Evolutionary conservation across 1,140 invertebrate species (phyloP), one percentile per base, ranked within the genome.

Genomic region (Drosophila melanogaster): DNA sequence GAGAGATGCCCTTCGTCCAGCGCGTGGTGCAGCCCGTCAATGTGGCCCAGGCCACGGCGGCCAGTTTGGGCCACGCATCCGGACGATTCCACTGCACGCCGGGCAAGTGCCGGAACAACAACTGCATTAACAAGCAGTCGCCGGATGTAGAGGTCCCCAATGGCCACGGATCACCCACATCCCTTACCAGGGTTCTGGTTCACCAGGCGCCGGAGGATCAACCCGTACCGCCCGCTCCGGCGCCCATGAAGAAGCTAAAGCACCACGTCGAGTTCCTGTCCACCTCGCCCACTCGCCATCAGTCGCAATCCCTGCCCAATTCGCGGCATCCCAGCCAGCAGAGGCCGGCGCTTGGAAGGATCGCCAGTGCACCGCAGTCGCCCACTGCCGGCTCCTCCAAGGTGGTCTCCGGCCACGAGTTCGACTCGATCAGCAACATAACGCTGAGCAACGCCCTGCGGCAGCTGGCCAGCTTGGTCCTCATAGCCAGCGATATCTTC

Each of bases 401-500:
- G 26, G 81, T 89, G 33, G 70, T 89, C 4, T 93, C 93, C 46
- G 95, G 96, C 78, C 93, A 95, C 77, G 95, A 96, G 91, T 93
- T 96, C 72, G 94, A 96, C 80, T 95, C 96, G 24, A 95, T 96
- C 49, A 95, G 95, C 62, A 96, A 96, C 90, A 95, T 94, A 79
- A 96, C 96, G 43, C 92, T 97, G 53, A 95, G 95, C 92, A 96
- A 95, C 91, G 95, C 95, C 17, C 92, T 97, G 38, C 92, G 95
- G 41, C 96, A 97, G 91, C 93, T 97, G 81, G 95, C 96, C 30
- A 96, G 95, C n/a, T 92, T 97, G 85, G 95, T 96, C 72, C 91
- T 95, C 53, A 94, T 95, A 43, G 96, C 96, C 70, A 94, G 96
- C 89, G 95, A 96, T 90, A 95, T 97, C 59, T 97, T 96, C 92